Percentiles rank a stretch among this genome's conserved stretches.
These are phyloP conservation scores for Dynastes hyllus DNA, from an alignment of 2,888 invertebrate genomes.

Conservation along the genomic window DNA sequence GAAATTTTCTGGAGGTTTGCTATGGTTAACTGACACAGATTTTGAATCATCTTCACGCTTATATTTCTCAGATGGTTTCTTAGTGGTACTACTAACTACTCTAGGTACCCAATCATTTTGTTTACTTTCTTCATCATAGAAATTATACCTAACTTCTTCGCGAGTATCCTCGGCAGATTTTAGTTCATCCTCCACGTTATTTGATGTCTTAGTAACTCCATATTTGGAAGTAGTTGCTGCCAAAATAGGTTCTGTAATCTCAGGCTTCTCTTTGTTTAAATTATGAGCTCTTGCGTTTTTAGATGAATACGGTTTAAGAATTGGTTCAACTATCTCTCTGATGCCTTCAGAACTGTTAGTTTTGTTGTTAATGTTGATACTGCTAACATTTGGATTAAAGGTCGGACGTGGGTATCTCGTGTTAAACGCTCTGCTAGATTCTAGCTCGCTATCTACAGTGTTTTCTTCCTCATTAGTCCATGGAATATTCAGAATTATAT, in stretches of 20 bases:
- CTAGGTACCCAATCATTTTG: conserved; percentile 63
- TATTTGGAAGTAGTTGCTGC: conserved; percentile 65
- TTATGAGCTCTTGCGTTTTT: conserved; percentile 73
- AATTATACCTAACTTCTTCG: conserved; percentile 63
- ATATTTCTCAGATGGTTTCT: conserved; percentile 64
- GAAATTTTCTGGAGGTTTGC: conserved; percentile 57
- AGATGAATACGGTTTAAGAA: conserved; percentile 77
- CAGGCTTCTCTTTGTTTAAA: conserved; percentile 69
- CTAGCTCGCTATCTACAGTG: conserved; percentile 71
- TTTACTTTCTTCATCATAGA: conserved; percentile 66
- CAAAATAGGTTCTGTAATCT: conserved; percentile 80
- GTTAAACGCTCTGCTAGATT: conserved; percentile 77
- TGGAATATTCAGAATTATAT: conserved; percentile 65
- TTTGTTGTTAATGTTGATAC: conserved; percentile 33
- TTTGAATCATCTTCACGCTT: conserved; percentile 66
- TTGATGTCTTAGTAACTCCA: conserved; percentile 35
- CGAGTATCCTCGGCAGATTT: conserved; percentile 67
- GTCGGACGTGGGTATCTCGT: conserved; percentile 62
- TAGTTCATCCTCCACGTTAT: conserved; percentile 6
- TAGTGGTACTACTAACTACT: conserved; percentile 44
- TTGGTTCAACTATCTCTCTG: conserved; percentile 83
- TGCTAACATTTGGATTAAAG: conserved; percentile 29
- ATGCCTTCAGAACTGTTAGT: conserved; percentile 53
- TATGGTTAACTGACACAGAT: conserved; percentile 34
- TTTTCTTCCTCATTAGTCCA: conserved; percentile 71